A percentile compares a stretch with the other conserved stretches of the same genome.
phyloP scores from a whole-genome alignment of 1,140 invertebrate genomes.

The Leptoteleia sp. region DNA sequence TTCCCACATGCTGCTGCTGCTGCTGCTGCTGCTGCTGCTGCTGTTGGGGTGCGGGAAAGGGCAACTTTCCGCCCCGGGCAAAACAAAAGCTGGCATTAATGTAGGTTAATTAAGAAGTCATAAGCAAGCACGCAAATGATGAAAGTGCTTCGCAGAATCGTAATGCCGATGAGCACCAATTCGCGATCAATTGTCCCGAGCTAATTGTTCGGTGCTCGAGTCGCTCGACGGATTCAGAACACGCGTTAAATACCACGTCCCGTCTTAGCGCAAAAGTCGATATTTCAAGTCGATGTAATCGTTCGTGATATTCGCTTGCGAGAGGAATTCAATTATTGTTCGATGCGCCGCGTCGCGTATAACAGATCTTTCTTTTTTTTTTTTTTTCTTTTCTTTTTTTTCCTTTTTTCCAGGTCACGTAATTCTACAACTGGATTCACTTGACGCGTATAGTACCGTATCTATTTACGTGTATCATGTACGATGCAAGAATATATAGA shows the following conservation, averaged over 20 bases:
- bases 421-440: conserved; percentile 63
- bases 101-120: conserved; percentile 37
- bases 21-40: no score
- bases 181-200: no score
- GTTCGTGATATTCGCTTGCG: conserved; percentile 61
- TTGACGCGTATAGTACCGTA: conserved; percentile 57
- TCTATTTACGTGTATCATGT: conserved; percentile 62
- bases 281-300: conserved; percentile 66
- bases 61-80: no score
- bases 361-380: conserved; percentile 26
- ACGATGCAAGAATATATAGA: conserved; percentile 54
- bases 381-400: no score
- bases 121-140: conserved; percentile 17
- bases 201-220: conserved; percentile 28
- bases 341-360: conserved; percentile 51
- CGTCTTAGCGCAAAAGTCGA: conserved; percentile 55
- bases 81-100: no score
- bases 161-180: conserved; percentile 21
- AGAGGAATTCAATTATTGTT: conserved; percentile 60
- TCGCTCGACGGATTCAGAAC: conserved; percentile 46
- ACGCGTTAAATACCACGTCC: conserved; percentile 47
- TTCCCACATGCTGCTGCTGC: no score
- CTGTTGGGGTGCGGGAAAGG: no score
- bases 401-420: conserved; percentile 62
- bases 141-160: no score